These are phyloP conservation scores for Mus spicilegus DNA, from an alignment of 2,113 vertebrate species.

Conservation along the genomic window DNA sequence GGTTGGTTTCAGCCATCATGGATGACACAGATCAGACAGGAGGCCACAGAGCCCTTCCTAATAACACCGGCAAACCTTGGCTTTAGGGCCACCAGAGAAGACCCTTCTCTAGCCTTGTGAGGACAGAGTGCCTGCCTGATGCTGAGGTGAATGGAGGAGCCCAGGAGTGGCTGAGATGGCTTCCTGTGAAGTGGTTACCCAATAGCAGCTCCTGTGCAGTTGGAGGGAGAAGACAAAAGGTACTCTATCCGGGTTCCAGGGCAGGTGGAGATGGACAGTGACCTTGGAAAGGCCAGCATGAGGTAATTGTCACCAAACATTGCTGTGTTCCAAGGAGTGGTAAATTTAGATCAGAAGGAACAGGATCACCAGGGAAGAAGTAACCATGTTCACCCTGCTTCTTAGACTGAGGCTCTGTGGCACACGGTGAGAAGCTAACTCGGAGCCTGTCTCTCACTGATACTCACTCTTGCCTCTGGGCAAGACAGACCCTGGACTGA, in stretches of 20 bases:
- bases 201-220: too few species aligned
- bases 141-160: not conserved
- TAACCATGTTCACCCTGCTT: accelerated
- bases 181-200: not conserved
- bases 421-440: not conserved
- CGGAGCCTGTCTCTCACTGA: not conserved
- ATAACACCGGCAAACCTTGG: not conserved
- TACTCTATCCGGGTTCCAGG: accelerated
- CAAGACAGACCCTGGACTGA: not conserved
- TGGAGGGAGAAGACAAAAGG: not conserved
- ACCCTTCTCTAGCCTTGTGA: too few species aligned
- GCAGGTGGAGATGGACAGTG: too few species aligned
- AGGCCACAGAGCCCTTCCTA: not conserved
- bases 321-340: not conserved
- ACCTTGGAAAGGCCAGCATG: not conserved
- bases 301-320: not conserved
- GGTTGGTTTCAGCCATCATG: not conserved
- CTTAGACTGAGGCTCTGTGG: not conserved
- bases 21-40: not conserved
- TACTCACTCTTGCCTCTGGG: too few species aligned
- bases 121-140: not conserved
- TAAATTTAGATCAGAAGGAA: not conserved
- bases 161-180: too few species aligned
- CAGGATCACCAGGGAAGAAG: too few species aligned
- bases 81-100: not conserved